Base-by-base conservation (phyloP, 2,113 vertebrate genomes). In the Zingel zingel region DNA sequence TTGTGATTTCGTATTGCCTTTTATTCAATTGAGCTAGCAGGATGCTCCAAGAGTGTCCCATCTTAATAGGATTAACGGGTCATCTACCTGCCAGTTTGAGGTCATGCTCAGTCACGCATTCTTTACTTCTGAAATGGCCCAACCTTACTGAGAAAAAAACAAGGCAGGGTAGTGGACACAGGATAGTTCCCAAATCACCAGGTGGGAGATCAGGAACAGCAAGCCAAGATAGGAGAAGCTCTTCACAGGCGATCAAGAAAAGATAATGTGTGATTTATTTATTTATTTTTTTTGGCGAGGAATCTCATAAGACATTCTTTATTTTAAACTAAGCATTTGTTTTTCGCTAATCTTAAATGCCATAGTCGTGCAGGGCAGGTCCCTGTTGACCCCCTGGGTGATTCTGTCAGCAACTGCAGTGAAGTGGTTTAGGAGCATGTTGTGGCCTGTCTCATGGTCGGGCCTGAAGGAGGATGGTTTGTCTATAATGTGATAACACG, bases 381-480 rank as follows among this genome's bases (percentile, higher is more conserved):
- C 47, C 45, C 58, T 16, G 33, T 61, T 68, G 7, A 76, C 43
- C 62, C 19, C 13, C 47, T 63, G 13, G 68, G 25, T 14, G 33
- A 19, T 57, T 73, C 18, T 77, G 18, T 61, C 58, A n/a, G 50
- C 13, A n/a, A 12, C 56, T 50, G 50, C 1, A 68, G 57, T 74
- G 18, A 66, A 53, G 25, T 51, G 51, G 33, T 74, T 69, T 47
- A 74, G 48, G 8, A 58, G 13, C 71, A 11, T 77, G 73, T 62
- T 69, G 39, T 79, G 57, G 54, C 77, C 54, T 61, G 48, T 86
- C 69, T 21, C 66, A 48, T 23, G 15, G 65, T 72, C 50, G 14
- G 30, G 50, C 81, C 39, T 51, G 48, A 48, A 21, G 63, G 36
- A 70, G 43, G 36, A 39, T 50, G 16, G 15, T n/a, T 75, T 50